These are phyloP conservation scores for Pachymerium ferrugineum DNA, from an alignment of 2,888 invertebrate genomes.

Conservation along the genomic window DNA sequence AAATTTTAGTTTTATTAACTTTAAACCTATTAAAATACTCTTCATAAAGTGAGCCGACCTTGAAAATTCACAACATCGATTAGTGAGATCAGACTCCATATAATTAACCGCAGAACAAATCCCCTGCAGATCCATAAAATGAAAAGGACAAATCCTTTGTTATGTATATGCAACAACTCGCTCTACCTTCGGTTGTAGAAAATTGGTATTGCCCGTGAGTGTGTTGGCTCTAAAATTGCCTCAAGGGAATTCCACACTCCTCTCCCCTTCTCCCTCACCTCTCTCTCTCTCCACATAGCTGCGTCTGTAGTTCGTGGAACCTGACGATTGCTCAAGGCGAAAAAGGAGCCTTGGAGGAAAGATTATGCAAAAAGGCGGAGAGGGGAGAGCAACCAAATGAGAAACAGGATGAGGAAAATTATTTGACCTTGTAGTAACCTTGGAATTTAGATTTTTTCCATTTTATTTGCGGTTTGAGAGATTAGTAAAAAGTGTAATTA, in stretches of 20 bases:
- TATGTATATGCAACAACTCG: background rate
- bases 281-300: constrained; percentile 1
- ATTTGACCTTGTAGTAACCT: constrained; percentile 14
- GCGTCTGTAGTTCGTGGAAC: constrained; percentile 19
- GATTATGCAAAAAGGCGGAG: constrained; percentile 9
- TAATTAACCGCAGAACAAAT: too few relatives aligned
- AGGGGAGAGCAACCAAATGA: background rate
- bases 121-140: too few relatives aligned
- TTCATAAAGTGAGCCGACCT: too few relatives aligned
- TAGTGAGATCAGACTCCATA: too few relatives aligned
- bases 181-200: background rate
- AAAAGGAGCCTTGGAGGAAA: constrained; percentile 8
- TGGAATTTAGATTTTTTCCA: background rate
- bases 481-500: too few relatives aligned
- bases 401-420: constrained; percentile 18
- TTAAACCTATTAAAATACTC: too few relatives aligned
- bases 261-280: background rate
- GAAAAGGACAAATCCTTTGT: background rate
- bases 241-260: constrained; percentile 6
- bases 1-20: too few relatives aligned
- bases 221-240: constrained; percentile 25
- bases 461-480: background rate
- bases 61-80: too few relatives aligned
- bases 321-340: constrained; percentile 14
- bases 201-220: constrained; percentile 1